Base-by-base conservation (phyloP, 2,797 vertebrate genomes). In the Balearica regulorum region DNA sequence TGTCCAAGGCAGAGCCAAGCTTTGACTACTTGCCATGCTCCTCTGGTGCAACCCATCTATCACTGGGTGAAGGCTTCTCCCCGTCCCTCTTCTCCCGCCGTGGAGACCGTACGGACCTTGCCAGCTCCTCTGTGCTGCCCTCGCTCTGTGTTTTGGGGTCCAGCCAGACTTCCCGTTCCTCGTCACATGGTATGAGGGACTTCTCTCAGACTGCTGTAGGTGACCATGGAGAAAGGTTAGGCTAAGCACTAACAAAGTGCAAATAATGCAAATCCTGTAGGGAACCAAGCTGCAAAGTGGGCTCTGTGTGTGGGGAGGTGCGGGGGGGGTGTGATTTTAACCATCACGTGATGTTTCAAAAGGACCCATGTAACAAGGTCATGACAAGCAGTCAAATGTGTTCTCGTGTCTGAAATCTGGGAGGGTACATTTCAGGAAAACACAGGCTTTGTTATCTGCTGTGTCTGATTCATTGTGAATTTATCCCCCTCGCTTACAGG, bases 91-190 rank as follows among this genome's bases (percentile, higher is more conserved):
- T 70, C 70, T 90, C 25, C 77, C 35, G 24, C 61, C 7, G 0
- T 2, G 33, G 46, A 26, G 44, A 35, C 19, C 0, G 1, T 24
- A 16, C 1, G 26, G 51, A 35, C 24, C 9, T 55, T 4, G 1
- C 11, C 66, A 93, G 64, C 54, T 49, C 13, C 26, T 33, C 58
- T 26, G 58, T 41, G 75, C 25, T 80, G 13, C 37, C 17, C 31
- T 25, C 21, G 25, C 20, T 80, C 61, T 12, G 10, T 22, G 21
- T 43, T 76, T 53, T 0, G 3, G 60, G 10, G 6, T 39, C 26
- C 18, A 53, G 11, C 33, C 66, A 62, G 26, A 16, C 18, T 11
- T 78, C 18, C 29, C 4, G 0, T 4, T 64, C 58, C 43, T 60
- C 21, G 22, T 24, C 48, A 28, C 49, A 53, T 13, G 3, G 49